phyloP scores from a whole-genome alignment of 2,113 vertebrate genomes.

The Takifugu bimaculatus region DNA sequence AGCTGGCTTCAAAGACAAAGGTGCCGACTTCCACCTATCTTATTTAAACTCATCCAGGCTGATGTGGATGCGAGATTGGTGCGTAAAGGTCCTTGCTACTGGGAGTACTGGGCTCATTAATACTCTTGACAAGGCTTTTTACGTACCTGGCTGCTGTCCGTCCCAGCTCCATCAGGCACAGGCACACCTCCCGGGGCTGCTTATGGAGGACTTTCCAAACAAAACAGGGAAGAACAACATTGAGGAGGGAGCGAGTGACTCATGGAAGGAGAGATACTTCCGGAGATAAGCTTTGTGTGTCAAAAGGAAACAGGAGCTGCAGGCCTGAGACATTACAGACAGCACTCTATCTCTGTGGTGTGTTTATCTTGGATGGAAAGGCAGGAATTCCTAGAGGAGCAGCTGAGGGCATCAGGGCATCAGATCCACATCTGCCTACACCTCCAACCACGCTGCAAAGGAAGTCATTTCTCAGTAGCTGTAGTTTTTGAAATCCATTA shows the following conservation, averaged over 20 bases:
- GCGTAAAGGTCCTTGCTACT: too few relatives aligned
- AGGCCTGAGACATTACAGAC: slow-evolving; percentile 18
- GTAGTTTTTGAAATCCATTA: slow-evolving; percentile 14
- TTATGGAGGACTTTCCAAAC: slow-evolving; percentile 86
- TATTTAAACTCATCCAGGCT: too few relatives aligned
- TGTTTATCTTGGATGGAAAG: slow-evolving; percentile 44
- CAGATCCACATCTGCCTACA: too few relatives aligned
- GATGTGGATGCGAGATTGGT: too few relatives aligned
- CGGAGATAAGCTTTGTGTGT: slow-evolving; percentile 46
- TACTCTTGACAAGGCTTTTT: not conserved
- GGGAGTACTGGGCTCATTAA: too few relatives aligned
- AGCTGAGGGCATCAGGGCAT: slow-evolving; percentile 47
- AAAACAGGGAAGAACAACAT: slow-evolving; percentile 8
- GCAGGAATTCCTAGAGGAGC: slow-evolving; percentile 44
- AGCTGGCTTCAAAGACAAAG: too few relatives aligned
- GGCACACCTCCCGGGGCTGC: slow-evolving; percentile 92
- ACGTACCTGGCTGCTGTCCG: slow-evolving; percentile 89
- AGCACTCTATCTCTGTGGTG: slow-evolving; percentile 34
- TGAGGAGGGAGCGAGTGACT: slow-evolving; percentile 17
- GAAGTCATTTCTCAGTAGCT: not conserved
- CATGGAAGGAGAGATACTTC: slow-evolving; percentile 44
- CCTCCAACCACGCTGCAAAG: too few relatives aligned
- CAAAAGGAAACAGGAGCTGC: slow-evolving; percentile 22
- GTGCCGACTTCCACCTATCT: too few relatives aligned
- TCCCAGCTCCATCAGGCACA: slow-evolving; percentile 94